Percentiles rank a stretch among this genome's conserved stretches.
phyloP scores from a whole-genome alignment of 2,113 vertebrate species.

The Corvus hawaiiensis region DNA sequence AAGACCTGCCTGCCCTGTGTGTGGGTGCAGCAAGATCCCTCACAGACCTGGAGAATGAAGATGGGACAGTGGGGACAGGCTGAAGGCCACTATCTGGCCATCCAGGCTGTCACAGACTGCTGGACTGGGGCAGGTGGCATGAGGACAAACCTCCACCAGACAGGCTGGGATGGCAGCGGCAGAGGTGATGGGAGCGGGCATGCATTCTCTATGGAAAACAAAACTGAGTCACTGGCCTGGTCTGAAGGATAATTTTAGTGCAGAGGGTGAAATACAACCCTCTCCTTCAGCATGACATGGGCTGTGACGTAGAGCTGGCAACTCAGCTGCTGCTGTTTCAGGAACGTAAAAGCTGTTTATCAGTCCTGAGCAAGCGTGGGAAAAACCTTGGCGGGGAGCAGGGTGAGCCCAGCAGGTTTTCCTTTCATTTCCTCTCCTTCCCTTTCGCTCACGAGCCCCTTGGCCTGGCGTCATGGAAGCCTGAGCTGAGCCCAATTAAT shows the following conservation, averaged over 20 bases:
- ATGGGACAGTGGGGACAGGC: not conserved
- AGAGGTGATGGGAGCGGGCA: not conserved
- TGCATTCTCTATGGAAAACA: not conserved
- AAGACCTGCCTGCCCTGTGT: not conserved
- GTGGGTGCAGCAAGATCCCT: accelerated
- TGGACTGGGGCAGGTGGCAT: not conserved
- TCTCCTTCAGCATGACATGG: not conserved
- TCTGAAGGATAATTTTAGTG: slow-evolving; percentile 21
- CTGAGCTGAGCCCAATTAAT: not conserved
- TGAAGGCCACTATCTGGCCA: not conserved
- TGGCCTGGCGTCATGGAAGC: not conserved
- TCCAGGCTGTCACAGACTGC: not conserved
- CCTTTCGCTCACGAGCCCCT: not conserved
- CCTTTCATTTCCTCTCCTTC: not conserved
- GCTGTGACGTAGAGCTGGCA: not conserved
- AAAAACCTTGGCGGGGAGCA: not conserved
- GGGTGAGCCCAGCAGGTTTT: not conserved
- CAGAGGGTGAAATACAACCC: not conserved
- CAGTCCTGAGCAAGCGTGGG: not conserved
- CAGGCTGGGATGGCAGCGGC: accelerated
- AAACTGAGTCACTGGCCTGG: not conserved
- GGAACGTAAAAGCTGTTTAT: not conserved
- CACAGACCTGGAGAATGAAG: not conserved
- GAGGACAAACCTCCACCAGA: not conserved
- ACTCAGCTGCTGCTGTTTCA: not conserved